Evolutionary conservation across 2,888 invertebrate species (phyloP).

Genomic region (Amphipyra berbera): DNA sequence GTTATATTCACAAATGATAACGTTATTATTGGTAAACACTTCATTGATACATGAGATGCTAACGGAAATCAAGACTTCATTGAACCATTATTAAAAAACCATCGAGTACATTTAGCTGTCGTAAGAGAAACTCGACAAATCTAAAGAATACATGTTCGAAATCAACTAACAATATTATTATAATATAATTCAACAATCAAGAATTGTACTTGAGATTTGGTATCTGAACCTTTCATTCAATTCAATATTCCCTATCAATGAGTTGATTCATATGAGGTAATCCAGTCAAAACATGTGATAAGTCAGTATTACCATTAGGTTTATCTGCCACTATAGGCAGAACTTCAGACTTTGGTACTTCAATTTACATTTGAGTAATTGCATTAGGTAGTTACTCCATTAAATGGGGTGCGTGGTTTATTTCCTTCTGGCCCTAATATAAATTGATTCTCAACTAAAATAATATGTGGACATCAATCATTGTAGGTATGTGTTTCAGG

Average conservation of each 20-base stretch:
- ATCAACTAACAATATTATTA: neutral
- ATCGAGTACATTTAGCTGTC: neutral
- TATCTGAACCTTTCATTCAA: conserved; percentile 29
- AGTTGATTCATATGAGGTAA: conserved; percentile 22
- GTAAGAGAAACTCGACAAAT: conserved; percentile 31
- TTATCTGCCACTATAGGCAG: conserved; percentile 35
- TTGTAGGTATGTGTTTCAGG: neutral
- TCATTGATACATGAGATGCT: conserved; percentile 9
- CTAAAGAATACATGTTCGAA: neutral
- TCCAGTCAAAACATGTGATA: conserved; percentile 25
- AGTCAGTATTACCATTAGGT: conserved; percentile 23
- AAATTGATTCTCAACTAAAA: conserved; percentile 2
- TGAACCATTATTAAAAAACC: conserved; percentile 16
- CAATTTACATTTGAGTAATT: conserved; percentile 44
- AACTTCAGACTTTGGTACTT: conserved; percentile 39
- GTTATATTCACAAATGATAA: neutral
- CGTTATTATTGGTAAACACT: conserved; percentile 5
- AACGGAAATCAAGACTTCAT: conserved; percentile 21
- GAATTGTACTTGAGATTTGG: conserved; percentile 8
- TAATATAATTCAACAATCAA: neutral
- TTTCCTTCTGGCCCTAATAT: conserved; percentile 31
- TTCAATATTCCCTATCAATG: conserved; percentile 29
- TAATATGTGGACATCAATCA: conserved; percentile 10
- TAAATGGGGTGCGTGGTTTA: conserved; percentile 23
- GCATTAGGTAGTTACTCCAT: conserved; percentile 20